phyloP scores from a whole-genome alignment of 2,113 vertebrate genomes.

The Paramormyrops kingsleyae region DNA sequence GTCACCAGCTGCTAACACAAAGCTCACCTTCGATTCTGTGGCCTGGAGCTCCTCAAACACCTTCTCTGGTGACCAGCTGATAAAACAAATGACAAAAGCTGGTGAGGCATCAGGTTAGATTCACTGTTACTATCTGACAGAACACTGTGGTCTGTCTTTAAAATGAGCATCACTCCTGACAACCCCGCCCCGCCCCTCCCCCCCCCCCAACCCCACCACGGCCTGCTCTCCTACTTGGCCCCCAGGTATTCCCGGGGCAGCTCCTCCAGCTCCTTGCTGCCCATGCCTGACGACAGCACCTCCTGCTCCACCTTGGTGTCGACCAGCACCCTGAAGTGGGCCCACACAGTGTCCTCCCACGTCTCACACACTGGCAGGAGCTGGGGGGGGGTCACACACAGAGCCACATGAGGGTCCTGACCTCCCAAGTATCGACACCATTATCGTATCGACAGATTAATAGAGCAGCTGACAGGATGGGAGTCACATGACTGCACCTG shows the following conservation, averaged over 20 bases:
- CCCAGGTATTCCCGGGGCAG: slow-evolving; percentile 86
- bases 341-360: slow-evolving; percentile 96
- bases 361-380: slow-evolving; percentile 87
- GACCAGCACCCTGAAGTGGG: slow-evolving; percentile 90
- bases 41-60: slow-evolving; percentile 96
- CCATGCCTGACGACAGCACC: slow-evolving; percentile 75
- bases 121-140: background rate
- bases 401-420: background rate
- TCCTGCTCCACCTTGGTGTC: slow-evolving; percentile 93
- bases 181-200: background rate
- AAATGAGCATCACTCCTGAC: background rate
- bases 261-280: slow-evolving; percentile 71
- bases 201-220: background rate
- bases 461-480: background rate
- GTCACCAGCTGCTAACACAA: background rate
- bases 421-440: background rate
- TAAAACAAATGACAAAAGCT: background rate
- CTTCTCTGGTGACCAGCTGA: slow-evolving; percentile 89
- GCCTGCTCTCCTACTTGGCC: slow-evolving; percentile 69
- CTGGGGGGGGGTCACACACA: slow-evolving; percentile 44
- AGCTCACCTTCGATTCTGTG: slow-evolving; percentile 79
- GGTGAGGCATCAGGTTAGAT: background rate
- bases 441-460: background rate
- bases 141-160: background rate
- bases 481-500: slow-evolving; percentile 62